These are phyloP conservation scores for Puntigrus tetrazona DNA, from an alignment of 2,113 vertebrate genomes.

Conservation along the genomic window DNA sequence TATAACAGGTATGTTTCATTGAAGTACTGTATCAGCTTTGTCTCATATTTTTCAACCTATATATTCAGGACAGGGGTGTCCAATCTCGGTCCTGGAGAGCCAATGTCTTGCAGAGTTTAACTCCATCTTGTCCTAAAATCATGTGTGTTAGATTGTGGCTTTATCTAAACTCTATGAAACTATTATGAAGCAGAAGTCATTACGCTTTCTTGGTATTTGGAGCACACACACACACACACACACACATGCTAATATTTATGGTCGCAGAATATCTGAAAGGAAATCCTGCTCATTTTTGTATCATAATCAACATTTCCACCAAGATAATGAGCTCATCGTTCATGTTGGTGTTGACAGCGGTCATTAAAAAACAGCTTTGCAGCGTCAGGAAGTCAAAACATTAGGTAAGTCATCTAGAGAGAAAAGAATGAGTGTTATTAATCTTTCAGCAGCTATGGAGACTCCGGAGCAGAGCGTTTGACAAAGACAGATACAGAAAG, in stretches of 20 bases:
- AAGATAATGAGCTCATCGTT: constrained; percentile 19
- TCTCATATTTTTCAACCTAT: no score
- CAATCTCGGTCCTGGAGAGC: no score
- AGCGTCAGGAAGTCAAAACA: constrained; percentile 39
- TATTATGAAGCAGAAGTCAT: background rate
- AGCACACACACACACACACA: background rate
- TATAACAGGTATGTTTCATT: no score
- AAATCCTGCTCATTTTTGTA: background rate
- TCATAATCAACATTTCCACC: background rate
- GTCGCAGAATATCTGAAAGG: background rate
- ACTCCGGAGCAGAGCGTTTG: constrained; percentile 28
- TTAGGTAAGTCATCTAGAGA: constrained; percentile 20
- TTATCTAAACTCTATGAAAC: no score
- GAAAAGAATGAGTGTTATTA: constrained; percentile 22
- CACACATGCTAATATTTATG: background rate
- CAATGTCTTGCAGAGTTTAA: no score
- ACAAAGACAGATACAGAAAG: background rate
- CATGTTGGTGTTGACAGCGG: constrained; percentile 18
- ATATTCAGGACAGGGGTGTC: no score
- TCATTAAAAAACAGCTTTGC: constrained; percentile 46
- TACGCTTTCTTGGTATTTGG: background rate
- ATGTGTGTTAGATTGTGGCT: background rate
- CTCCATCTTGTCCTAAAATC: background rate
- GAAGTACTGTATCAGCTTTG: no score
- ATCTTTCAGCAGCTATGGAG: constrained; percentile 36